Conservation (phyloP, 2,797 vertebrate genomes). For the Coregonus suidteri region DNA sequence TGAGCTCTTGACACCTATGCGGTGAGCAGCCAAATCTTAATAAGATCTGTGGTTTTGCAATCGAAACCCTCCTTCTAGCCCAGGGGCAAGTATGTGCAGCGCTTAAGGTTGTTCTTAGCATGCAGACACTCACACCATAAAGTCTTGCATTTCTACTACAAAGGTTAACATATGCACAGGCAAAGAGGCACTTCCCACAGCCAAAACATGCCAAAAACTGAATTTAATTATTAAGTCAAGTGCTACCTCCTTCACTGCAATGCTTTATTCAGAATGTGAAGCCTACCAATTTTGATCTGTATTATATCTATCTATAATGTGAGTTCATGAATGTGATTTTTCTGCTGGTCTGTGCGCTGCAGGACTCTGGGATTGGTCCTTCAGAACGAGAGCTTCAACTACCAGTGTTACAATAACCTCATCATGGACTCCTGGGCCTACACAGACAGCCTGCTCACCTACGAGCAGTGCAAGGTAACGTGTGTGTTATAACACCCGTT, state of each 20-base stretch:
- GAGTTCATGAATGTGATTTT: background rate
- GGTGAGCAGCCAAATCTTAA: constrained; percentile 40
- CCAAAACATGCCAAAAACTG: background rate
- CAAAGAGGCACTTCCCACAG: background rate
- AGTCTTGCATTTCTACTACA: background rate
- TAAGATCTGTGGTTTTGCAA: constrained; percentile 86
- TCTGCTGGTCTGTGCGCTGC: constrained; percentile 48
- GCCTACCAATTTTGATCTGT: background rate
- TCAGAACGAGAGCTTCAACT: constrained; percentile 91
- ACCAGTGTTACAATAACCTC: constrained; percentile 83
- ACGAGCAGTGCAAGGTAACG: constrained; percentile 90
- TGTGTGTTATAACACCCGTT: background rate
- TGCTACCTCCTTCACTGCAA: too few relatives aligned
- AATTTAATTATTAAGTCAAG: too few relatives aligned
- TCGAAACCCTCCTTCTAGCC: constrained; percentile 85
- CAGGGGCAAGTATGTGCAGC: constrained; percentile 86
- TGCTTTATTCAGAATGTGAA: background rate
- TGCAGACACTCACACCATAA: background rate
- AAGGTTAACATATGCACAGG: background rate
- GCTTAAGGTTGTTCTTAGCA: constrained; percentile 75
- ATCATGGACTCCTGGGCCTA: constrained; percentile 91
- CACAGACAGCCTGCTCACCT: constrained; percentile 85
- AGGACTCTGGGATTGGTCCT: constrained; percentile 89
- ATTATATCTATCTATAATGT: background rate
- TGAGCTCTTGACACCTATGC: constrained; percentile 18